Base-by-base conservation (phyloP, 2,113 vertebrate genomes). In the Apteryx owenii region DNA sequence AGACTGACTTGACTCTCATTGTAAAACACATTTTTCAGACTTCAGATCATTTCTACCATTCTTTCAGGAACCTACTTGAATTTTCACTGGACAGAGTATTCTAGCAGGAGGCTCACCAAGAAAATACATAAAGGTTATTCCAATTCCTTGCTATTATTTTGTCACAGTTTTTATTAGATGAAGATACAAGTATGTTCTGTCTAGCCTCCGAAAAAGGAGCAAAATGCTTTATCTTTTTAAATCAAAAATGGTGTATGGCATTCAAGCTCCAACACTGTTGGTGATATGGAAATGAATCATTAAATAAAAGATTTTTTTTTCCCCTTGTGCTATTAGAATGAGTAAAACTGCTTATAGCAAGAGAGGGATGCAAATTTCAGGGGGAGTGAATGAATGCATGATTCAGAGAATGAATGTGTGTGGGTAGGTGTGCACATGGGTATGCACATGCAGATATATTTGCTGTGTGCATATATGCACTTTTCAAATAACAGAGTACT, bases 281-380 rank as follows among this genome's bases (percentile, higher is more conserved):
- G 33, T 54, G 76, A 83, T 77, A 53, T 6, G 22, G 91, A 93
- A 95, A 88, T 4, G 5, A 76, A 95, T 85, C 13, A 2, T 77
- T 65, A 77, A 20, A 70, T 69, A 78, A 65, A 89, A 93, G 16
- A 53, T 26, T 38, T 42, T n/a, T 60, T 78, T 75, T 60, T 10
- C 9, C 50, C 54, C 53, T 68, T 72, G 51, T 72, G 76, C 48
- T 90, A 33, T 56, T 90, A 0, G 0, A 81, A 79, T 0, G 1
- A 90, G 53, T 60, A 60, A 33, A 89, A 95, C 33, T 22, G 51
- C 77, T 89, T 64, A 38, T 19, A 92, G 61, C 77, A 80, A 87
- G 48, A 84, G 65, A 85, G 5, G 28, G 42, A 70, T 90, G 72
- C 73, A 81, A 7, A 75, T 69, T 86, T 82, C 54, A 58, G 50